Percentiles rank a stretch among this genome's conserved stretches.
Conservation (phyloP, 37 sponge, comb jelly and placozoan species). For the Chondrilla cf. caribensis region DNA sequence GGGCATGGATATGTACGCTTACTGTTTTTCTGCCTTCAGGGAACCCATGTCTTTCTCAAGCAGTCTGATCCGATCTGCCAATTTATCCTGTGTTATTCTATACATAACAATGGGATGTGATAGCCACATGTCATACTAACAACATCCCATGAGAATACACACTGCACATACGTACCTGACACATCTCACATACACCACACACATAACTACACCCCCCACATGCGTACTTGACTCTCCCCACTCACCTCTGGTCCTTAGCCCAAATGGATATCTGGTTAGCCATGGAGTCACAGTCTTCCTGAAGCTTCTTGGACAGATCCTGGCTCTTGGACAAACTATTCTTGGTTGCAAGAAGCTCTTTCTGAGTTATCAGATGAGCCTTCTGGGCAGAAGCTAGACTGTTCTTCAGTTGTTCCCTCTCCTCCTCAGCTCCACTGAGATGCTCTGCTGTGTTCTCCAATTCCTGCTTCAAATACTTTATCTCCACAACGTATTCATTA, state of each 20-base stretch:
- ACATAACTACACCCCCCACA: no score
- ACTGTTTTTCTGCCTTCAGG: conserved; percentile 10
- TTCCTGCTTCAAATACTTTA: neutral
- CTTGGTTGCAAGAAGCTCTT: conserved; percentile 5
- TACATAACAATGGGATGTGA: no score
- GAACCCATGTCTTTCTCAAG: conserved; percentile 15
- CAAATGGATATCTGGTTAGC: conserved; percentile 14
- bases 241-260: conserved; percentile 12
- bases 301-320: neutral
- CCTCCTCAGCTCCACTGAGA: neutral
- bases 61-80: neutral
- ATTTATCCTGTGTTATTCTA: neutral
- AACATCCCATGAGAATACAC: no score
- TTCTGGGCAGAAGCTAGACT: conserved; percentile 5
- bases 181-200: no score
- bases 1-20: no score
- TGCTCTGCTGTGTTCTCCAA: neutral
- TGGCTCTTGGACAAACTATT: conserved; percentile 6
- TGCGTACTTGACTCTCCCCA: no score
- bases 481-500: neutral
- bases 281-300: conserved; percentile 15
- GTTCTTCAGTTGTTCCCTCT: conserved; percentile 15
- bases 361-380: conserved; percentile 20
- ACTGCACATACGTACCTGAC: no score
- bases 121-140: no score